These are phyloP conservation scores for Drosophila infuscata DNA, from an alignment of 2,888 invertebrate species.

Conservation along the genomic window DNA sequence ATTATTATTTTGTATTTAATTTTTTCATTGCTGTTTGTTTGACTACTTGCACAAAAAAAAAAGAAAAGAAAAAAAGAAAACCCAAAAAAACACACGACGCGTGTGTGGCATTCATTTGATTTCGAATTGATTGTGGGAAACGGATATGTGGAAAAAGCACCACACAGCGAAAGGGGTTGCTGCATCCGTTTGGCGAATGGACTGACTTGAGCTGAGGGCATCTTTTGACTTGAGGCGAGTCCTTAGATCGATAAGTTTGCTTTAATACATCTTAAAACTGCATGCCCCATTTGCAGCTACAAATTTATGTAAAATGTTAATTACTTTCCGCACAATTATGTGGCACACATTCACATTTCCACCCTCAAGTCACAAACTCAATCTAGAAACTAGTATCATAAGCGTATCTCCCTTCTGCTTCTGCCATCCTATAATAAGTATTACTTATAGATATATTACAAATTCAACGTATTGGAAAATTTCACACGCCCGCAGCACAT, in stretches of 20 bases:
- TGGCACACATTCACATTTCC: constrained; percentile 16
- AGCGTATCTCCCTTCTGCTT: not conserved
- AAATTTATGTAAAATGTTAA: constrained; percentile 67
- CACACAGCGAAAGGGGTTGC: constrained; percentile 25
- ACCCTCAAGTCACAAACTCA: constrained; percentile 30
- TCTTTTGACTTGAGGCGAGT: not conserved
- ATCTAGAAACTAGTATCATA: constrained; percentile 11
- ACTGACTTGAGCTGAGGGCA: not conserved
- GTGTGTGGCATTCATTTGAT: constrained; percentile 67
- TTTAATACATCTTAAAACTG: not conserved
- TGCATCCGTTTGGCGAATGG: constrained; percentile 18
- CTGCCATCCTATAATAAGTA: not conserved
- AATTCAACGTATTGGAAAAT: constrained; percentile 74
- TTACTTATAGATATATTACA: constrained; percentile 32
- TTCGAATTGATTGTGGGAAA: constrained; percentile 73
- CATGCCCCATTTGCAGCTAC: constrained; percentile 38
- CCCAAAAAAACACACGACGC: constrained; percentile 32
- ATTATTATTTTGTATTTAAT: constrained; percentile 81
- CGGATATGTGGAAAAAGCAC: constrained; percentile 12
- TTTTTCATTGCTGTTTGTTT: constrained; percentile 70
- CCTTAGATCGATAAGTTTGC: constrained; percentile 3
- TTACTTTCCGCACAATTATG: constrained; percentile 70
- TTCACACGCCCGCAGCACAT: constrained; percentile 70
- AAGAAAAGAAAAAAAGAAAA: constrained; percentile 2
- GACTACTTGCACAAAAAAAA: not conserved